Base-by-base conservation (phyloP, 2,113 vertebrate genomes). In the Tyto alba region DNA sequence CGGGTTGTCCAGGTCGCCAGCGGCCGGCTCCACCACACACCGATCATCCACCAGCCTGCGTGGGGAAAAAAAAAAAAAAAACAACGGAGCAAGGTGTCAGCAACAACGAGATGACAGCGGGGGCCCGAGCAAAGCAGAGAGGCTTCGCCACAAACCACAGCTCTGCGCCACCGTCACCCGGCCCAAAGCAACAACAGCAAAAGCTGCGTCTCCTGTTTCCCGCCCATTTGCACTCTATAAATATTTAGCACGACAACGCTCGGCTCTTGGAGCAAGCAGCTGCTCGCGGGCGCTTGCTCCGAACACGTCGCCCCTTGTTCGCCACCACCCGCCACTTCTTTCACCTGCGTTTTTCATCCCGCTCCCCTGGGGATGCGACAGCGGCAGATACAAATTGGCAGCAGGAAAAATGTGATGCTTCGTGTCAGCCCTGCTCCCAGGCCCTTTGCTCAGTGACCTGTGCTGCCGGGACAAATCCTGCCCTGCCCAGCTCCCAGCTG, bases 11-110 rank as follows among this genome's bases (percentile, higher is more conserved):
- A 99, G 95, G 98, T 99, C 99, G 10, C 99, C 99, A 1, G 99
- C 99, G 0, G 98, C 98, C 0, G 99, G 99, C 94, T 99, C 99
- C 68, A 99, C 99, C 96, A 99, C 99, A 50, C 99, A 99, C 10
- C 99, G 98, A 78, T 99, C 99, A 63, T 99, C 99, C 47, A 99
- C 99, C 98, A 99, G 97, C 97, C 99, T 99, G 96, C 6, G 0
- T 0, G 34, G 52, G 94, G 66, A 78, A 55, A 96, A 34, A 57
- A 30, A 50, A 68, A 7, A 2, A 78, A 55, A 96, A 34, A 57
- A 30, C 47, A 68, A 7, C 1, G 69, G 10, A 75, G 36, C 10
- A 27, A 43, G 45, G 82, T 3, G 47, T 97, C 87, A 97, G 83
- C 38, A 22, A 5, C 30, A 34, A 3, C 1, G 1, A 23, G 75